phyloP scores from a whole-genome alignment of 2,888 invertebrate species.

The Cantharis rufa region DNA sequence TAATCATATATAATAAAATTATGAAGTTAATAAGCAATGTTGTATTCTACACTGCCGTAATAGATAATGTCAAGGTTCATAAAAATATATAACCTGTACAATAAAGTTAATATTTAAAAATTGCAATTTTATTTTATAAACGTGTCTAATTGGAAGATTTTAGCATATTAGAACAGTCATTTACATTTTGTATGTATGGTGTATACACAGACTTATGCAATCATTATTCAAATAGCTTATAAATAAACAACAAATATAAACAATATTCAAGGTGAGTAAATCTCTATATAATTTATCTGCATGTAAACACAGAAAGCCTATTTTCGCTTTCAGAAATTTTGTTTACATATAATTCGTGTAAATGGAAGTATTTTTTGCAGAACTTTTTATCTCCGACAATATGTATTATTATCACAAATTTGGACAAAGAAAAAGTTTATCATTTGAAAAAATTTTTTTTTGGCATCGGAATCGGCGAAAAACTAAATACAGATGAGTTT shows the following conservation, averaged over 20 bases:
- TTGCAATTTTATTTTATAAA: constrained; percentile 1
- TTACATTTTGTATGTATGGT: constrained; percentile 13
- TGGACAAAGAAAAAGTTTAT: too few relatives aligned
- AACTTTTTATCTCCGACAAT: neutral
- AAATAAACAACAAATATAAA: constrained; percentile 18
- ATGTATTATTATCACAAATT: too few relatives aligned
- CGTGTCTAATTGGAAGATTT: constrained; percentile 21
- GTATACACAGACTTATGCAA: constrained; percentile 19
- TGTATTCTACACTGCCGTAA: neutral
- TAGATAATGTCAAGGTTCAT: constrained; percentile 2
- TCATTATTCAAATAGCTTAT: constrained; percentile 25
- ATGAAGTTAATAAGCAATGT: neutral
- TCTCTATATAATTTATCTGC: constrained; percentile 16
- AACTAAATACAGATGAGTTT: neutral
- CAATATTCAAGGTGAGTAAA: constrained; percentile 26
- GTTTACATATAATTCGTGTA: constrained; percentile 2
- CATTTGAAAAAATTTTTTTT: too few relatives aligned
- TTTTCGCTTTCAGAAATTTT: constrained; percentile 7
- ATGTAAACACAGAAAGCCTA: constrained; percentile 6
- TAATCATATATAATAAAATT: neutral
- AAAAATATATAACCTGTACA: neutral
- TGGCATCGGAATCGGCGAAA: too few relatives aligned
- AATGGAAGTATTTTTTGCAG: neutral
- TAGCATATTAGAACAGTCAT: constrained; percentile 16
- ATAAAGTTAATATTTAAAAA: neutral